phyloP scores from a whole-genome alignment of 1,140 invertebrate species.

The Lordiphosa clarofinis region DNA sequence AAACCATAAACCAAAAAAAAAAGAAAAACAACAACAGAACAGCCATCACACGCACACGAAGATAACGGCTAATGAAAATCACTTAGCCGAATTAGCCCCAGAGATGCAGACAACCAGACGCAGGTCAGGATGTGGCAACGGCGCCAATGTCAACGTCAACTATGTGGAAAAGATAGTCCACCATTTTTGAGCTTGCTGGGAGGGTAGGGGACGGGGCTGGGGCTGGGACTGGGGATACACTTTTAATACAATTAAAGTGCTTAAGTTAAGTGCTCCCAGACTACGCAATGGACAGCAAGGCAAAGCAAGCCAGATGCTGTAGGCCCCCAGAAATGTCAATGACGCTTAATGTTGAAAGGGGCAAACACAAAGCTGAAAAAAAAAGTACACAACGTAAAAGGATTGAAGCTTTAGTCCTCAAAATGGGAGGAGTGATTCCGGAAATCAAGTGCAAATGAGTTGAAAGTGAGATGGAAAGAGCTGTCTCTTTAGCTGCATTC shows the following conservation, averaged over 20 bases:
- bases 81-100: conserved; percentile 67
- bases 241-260: conserved; percentile 75
- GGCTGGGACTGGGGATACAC: conserved; percentile 53
- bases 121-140: conserved; percentile 5
- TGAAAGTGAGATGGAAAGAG: too few species aligned
- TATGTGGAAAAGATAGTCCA: conserved; percentile 32
- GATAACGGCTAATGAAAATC: conserved; percentile 62
- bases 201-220: too few species aligned
- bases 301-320: conserved; percentile 35
- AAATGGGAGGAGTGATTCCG: too few species aligned
- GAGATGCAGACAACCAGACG: conserved; percentile 8
- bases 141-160: conserved; percentile 46
- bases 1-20: conserved; percentile 52
- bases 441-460: conserved; percentile 50
- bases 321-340: conserved; percentile 22
- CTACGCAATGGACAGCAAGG: conserved; percentile 28
- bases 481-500: too few species aligned
- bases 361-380: not conserved
- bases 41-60: conserved; percentile 47
- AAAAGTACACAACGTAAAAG: conserved; percentile 27
- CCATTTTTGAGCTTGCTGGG: too few species aligned
- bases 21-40: conserved; percentile 3
- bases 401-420: conserved; percentile 51
- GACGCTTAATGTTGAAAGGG: conserved; percentile 42
- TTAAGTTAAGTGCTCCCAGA: conserved; percentile 69